Evolutionary conservation across 2,888 invertebrate species (phyloP).

Genomic region (Orthosia incerta): DNA sequence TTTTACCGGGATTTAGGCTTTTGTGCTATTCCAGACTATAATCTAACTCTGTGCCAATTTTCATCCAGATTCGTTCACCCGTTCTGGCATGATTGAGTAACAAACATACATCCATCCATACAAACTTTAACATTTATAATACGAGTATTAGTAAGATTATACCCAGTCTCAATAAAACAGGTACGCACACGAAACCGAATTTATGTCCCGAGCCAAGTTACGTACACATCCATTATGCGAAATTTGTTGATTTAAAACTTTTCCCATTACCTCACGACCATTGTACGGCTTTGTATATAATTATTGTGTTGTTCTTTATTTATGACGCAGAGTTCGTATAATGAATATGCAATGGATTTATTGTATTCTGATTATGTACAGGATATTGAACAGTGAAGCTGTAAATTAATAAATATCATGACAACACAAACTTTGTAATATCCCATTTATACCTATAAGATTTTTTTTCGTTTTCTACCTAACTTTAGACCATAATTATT

Average conservation of each 20-base stretch:
- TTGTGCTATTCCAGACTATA: too few relatives aligned
- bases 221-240: slow-evolving; percentile 55
- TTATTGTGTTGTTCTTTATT: slow-evolving; percentile 61
- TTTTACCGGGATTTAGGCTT: too few relatives aligned
- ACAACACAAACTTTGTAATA: background rate
- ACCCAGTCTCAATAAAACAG: slow-evolving; percentile 44
- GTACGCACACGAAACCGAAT: slow-evolving; percentile 60
- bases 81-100: too few relatives aligned
- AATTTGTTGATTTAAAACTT: slow-evolving; percentile 74
- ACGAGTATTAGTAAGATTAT: too few relatives aligned
- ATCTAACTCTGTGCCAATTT: too few relatives aligned
- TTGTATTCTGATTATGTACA: slow-evolving; percentile 37
- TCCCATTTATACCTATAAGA: slow-evolving; percentile 18
- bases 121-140: too few relatives aligned
- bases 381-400: slow-evolving; percentile 3
- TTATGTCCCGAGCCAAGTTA: slow-evolving; percentile 53
- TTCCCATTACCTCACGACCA: slow-evolving; percentile 69
- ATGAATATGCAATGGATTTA: slow-evolving; percentile 55
- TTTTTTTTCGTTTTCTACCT: slow-evolving; percentile 50
- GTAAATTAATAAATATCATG: slow-evolving; percentile 12
- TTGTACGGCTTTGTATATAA: slow-evolving; percentile 61
- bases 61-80: too few relatives aligned
- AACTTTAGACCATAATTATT: slow-evolving; percentile 43
- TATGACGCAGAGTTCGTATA: slow-evolving; percentile 35
- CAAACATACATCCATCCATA: too few relatives aligned